Conservation (phyloP, 2,888 invertebrate genomes). For the Drosophila paracracens region DNA sequence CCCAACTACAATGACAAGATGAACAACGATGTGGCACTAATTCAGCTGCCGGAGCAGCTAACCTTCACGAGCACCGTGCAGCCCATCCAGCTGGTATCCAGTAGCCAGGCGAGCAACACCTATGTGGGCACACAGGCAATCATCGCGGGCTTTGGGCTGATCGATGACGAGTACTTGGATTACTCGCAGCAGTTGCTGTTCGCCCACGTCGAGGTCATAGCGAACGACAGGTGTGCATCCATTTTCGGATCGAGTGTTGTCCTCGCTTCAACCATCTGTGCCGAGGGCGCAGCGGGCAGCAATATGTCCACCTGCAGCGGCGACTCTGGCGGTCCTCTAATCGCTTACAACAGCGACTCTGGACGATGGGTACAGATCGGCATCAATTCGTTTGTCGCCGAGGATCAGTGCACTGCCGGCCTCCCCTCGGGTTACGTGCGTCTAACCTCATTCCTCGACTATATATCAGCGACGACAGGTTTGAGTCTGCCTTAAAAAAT, state of each 20-base stretch:
- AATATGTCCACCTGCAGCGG: conserved; percentile 83
- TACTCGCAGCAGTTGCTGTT: conserved; percentile 70
- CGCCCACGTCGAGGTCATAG: conserved; percentile 78
- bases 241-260: conserved; percentile 68
- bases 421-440: conserved; percentile 81
- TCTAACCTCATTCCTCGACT: conserved; percentile 77
- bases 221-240: conserved; percentile 68
- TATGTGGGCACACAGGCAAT: conserved; percentile 70
- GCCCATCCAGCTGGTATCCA: conserved; percentile 71
- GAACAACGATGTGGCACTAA: conserved; percentile 82
- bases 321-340: conserved; percentile 83
- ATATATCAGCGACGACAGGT: conserved; percentile 67
- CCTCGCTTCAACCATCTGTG: conserved; percentile 75
- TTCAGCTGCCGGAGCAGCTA: conserved; percentile 71
- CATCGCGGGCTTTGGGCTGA: conserved; percentile 81
- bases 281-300: conserved; percentile 63
- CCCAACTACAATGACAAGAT: conserved; percentile 77
- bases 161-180: conserved; percentile 80
- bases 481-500: conserved; percentile 3
- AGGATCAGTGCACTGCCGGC: conserved; percentile 78
- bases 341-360: conserved; percentile 44
- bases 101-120: conserved; percentile 42
- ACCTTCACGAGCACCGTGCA: conserved; percentile 66
- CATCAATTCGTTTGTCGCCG: conserved; percentile 83
- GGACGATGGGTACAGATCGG: conserved; percentile 78